These are phyloP conservation scores for Chelonus formosanus DNA, from an alignment of 2,888 invertebrate genomes.

Conservation along the genomic window DNA sequence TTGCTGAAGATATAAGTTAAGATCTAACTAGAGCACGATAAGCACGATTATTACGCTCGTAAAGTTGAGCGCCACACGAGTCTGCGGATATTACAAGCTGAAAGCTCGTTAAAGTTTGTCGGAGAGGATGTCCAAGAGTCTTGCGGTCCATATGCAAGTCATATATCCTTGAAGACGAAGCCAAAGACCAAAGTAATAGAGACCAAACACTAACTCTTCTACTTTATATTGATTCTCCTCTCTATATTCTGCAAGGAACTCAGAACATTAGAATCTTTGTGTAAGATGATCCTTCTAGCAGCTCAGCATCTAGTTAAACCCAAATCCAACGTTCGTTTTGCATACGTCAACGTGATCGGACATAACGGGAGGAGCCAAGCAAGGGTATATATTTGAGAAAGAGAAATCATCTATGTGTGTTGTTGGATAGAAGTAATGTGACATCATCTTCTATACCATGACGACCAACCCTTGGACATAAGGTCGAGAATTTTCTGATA, in stretches of 20 bases:
- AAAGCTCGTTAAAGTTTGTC: slow-evolving; percentile 44
- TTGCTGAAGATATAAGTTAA: slow-evolving; percentile 8
- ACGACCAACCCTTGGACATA: neutral
- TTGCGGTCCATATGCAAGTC: slow-evolving; percentile 10
- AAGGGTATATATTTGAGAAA: neutral
- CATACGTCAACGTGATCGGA: slow-evolving; percentile 10
- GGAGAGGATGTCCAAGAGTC: slow-evolving; percentile 37
- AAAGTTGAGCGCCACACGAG: slow-evolving; percentile 41
- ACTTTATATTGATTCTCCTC: no score
- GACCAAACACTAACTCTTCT: no score
- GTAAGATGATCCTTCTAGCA: neutral
- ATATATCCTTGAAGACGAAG: slow-evolving; percentile 5
- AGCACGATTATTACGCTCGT: slow-evolving; percentile 39
- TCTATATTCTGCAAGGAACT: no score
- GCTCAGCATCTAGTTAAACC: neutral
- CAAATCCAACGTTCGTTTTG: slow-evolving; percentile 1
- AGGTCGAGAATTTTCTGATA: neutral
- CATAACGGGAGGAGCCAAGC: neutral
- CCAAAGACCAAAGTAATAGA: no score
- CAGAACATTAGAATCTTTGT: slow-evolving; percentile 18
- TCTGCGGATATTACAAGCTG: slow-evolving; percentile 45
- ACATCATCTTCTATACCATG: no score
- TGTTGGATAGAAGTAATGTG: no score
- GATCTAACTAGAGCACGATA: slow-evolving; percentile 25
- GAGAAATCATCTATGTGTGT: neutral